Percentiles rank a stretch among this genome's conserved stretches.
These are phyloP conservation scores for Lordiphosa andalusiaca DNA, from an alignment of 2,888 invertebrate genomes.

Conservation along the genomic window DNA sequence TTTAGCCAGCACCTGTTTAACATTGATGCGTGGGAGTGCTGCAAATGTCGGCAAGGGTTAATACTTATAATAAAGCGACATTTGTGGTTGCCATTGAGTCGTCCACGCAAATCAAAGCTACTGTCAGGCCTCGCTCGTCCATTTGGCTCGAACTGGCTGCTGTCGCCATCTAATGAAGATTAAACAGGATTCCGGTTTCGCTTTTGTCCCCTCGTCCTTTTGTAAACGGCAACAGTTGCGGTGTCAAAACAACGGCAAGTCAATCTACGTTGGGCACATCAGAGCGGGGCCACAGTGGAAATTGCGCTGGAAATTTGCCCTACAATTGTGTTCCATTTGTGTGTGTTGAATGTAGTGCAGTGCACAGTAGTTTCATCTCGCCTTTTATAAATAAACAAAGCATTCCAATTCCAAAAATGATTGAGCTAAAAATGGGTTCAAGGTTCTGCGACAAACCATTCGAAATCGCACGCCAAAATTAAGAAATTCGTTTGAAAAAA, in stretches of 20 bases:
- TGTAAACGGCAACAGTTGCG: conserved; percentile 33
- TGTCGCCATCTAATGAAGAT: conserved; percentile 32
- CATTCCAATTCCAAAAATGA: no score
- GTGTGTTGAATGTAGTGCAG: no score
- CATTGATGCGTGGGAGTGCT: conserved; percentile 1
- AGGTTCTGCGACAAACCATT: no score
- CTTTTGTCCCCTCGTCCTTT: conserved; percentile 18
- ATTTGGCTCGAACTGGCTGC: conserved; percentile 23
- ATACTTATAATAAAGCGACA: conserved; percentile 52
- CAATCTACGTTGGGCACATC: conserved; percentile 37
- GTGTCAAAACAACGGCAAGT: conserved; percentile 51
- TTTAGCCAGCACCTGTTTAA: conserved; percentile 62
- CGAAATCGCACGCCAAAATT: no score
- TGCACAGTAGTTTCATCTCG: no score
- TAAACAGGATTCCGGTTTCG: conserved; percentile 32
- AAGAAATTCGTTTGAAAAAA: no score
- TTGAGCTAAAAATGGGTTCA: no score
- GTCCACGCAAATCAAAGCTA: conserved; percentile 58
- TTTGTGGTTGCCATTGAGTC: conserved; percentile 53
- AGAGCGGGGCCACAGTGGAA: conserved; percentile 42
- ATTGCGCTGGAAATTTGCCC: background rate
- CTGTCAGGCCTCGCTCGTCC: conserved; percentile 12
- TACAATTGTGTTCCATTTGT: no score
- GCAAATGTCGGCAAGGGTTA: background rate
- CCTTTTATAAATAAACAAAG: no score